Percentiles rank a stretch among this genome's conserved stretches.
Evolutionary conservation across 2,113 vertebrate species (phyloP).

Genomic region (Amazona vittata): DNA sequence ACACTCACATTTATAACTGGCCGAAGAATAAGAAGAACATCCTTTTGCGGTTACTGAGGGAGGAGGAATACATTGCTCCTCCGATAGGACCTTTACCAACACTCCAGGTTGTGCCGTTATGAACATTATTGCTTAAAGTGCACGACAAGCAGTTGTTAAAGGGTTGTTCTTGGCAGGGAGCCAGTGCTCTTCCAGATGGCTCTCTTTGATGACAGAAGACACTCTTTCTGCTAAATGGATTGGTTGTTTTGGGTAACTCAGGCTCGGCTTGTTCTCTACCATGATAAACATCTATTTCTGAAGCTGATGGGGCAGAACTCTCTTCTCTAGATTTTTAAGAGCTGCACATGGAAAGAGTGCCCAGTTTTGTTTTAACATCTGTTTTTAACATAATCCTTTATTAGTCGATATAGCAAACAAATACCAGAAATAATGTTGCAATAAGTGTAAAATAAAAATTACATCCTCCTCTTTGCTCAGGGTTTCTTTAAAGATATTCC

Average conservation of each 20-base stretch:
- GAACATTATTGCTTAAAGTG: conserved; percentile 24
- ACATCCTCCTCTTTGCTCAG: conserved; percentile 1
- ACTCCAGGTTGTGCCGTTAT: conserved; percentile 83
- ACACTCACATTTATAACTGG: conserved; percentile 90
- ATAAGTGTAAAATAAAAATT: conserved; percentile 37
- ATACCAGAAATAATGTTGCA: not conserved
- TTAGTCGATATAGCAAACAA: not conserved
- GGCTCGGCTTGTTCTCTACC: conserved; percentile 47
- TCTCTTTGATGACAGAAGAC: conserved; percentile 46
- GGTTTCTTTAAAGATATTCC: conserved; percentile 48
- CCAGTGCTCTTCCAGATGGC: conserved; percentile 2
- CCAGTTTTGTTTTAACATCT: conserved; percentile 19
- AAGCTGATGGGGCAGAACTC: conserved; percentile 25
- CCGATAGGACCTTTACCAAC: conserved; percentile 81
- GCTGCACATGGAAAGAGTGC: conserved; percentile 9
- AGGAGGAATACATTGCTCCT: conserved; percentile 87
- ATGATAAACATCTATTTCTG: conserved; percentile 46
- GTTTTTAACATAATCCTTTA: conserved; percentile 23
- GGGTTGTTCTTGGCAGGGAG: conserved; percentile 10
- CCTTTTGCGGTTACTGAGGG: conserved; percentile 87
- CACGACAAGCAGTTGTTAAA: not conserved
- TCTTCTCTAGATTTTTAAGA: conserved; percentile 6
- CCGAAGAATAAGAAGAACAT: conserved; percentile 87
- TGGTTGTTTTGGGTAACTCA: conserved; percentile 49
- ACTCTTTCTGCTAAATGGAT: conserved; percentile 46